Evolutionary conservation across 1,140 invertebrate genomes (phyloP), one percentile per base, ranked within the genome.

Genomic region (Himalopsyche phryganea): DNA sequence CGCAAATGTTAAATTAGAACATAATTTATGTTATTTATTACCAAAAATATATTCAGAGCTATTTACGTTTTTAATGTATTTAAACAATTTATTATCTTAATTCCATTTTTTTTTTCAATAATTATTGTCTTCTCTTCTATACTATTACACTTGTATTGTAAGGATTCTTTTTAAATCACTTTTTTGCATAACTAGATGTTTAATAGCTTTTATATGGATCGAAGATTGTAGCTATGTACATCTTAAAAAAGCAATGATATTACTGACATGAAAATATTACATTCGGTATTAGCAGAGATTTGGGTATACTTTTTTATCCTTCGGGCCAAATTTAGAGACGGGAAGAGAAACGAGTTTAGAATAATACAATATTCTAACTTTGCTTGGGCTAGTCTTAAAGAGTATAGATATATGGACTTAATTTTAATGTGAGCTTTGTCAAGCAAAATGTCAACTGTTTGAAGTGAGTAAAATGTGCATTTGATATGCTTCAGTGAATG

Each of bases 381-480:
- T 46, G 44, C 44, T 47, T 55, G 20, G 52, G 35, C 44, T 47
- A 47, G 42, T 47, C 44, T 36, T 45, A 32, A 53, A 41, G 44
- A 53, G 41, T 32, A 53, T 53, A 53, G 50, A 45, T 53, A 53
- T 53, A 44, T 53, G 42, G 50, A 38, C 44, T 40, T 53, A 53
- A 53, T 53, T 53, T 53, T 53, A 53, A 40, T 53, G 50, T 53
- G 18, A 51, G 50, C 50, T 53, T 53, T 15, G 44, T 33, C 11
- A n/a, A 51, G 38, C 38, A 13, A 28, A 28, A 28, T 28, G 23
- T 28, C 23, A 28, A 28, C 23, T 28, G 23, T 28, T 28, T 28
- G 23, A 28, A 28, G 23, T 5, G 23, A 28, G 23, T 28, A 28
- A 28, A 28, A 28, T 28, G 23, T 28, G 23, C 23, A 28, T 28